Evolutionary conservation across 2,113 vertebrate species (phyloP).

Genomic region (Lophius piscatorius): DNA sequence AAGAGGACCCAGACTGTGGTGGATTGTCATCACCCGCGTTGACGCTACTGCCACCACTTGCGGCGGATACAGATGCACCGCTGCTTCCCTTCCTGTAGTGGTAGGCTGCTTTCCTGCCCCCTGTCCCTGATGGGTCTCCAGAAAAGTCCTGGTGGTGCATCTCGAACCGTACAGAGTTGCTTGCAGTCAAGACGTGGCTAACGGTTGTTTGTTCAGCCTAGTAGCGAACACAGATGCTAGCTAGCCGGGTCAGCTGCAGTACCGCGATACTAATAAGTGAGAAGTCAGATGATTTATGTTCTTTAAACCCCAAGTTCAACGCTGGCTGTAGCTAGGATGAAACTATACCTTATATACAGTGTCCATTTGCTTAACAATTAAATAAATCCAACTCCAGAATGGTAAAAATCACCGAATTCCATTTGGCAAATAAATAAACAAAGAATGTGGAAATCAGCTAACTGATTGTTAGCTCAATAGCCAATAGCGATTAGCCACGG

Average conservation of each 20-base stretch:
- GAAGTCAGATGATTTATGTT: slow-evolving; percentile 62
- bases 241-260: no score
- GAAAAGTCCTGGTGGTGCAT: slow-evolving; percentile 94
- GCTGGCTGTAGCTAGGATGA: not conserved
- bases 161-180: slow-evolving; percentile 47
- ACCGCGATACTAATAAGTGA: no score
- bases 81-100: slow-evolving; percentile 87
- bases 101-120: slow-evolving; percentile 86
- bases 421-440: slow-evolving; percentile 28
- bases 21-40: slow-evolving; percentile 78
- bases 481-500: slow-evolving; percentile 21
- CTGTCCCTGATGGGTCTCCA: slow-evolving; percentile 83
- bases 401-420: not conserved
- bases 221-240: slow-evolving; percentile 53
- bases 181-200: slow-evolving; percentile 6
- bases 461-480: slow-evolving; percentile 39
- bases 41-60: slow-evolving; percentile 62
- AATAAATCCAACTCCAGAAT: not conserved
- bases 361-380: no score
- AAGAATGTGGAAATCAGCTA: slow-evolving; percentile 33
- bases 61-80: slow-evolving; percentile 60
- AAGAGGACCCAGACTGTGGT: slow-evolving; percentile 77
- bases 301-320: slow-evolving; percentile 36
- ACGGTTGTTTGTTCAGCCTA: slow-evolving; percentile 10
- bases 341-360: not conserved